phyloP scores from a whole-genome alignment of 2,113 vertebrate genomes.

The Lepus europaeus region DNA sequence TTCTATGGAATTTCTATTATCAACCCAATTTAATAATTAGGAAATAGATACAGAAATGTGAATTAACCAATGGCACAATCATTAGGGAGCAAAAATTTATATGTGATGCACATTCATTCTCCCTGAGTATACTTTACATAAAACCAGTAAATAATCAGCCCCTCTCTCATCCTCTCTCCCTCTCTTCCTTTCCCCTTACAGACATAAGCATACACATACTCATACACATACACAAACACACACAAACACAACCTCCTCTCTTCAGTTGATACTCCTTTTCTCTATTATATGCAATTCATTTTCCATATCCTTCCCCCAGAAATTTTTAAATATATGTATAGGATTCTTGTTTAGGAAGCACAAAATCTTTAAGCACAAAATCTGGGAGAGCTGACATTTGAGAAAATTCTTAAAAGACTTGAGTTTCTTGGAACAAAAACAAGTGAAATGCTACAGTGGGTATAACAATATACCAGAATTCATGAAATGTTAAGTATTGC shows the following conservation, averaged over 20 bases:
- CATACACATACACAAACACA: neutral
- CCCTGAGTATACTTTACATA: neutral
- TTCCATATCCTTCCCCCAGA: neutral
- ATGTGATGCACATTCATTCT: neutral
- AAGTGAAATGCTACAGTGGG: neutral
- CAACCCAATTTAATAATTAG: neutral
- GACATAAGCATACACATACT: no score
- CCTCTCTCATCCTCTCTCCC: neutral
- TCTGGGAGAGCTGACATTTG: neutral
- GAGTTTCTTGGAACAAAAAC: neutral
- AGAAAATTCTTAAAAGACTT: neutral
- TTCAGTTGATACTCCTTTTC: neutral
- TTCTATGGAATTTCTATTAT: neutral
- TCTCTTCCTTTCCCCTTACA: neutral
- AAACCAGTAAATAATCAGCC: neutral
- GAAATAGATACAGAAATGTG: neutral
- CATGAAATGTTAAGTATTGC: neutral
- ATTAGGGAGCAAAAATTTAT: slow-evolving; percentile 20
- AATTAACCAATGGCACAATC: neutral
- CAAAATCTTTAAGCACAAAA: neutral
- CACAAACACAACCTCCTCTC: neutral
- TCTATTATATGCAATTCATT: neutral
- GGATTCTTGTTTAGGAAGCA: neutral
- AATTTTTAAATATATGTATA: neutral
- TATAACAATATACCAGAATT: neutral